Evolutionary conservation across 2,113 vertebrate genomes (phyloP), one percentile per base, ranked within the genome.

Genomic region (Chitala chitala): DNA sequence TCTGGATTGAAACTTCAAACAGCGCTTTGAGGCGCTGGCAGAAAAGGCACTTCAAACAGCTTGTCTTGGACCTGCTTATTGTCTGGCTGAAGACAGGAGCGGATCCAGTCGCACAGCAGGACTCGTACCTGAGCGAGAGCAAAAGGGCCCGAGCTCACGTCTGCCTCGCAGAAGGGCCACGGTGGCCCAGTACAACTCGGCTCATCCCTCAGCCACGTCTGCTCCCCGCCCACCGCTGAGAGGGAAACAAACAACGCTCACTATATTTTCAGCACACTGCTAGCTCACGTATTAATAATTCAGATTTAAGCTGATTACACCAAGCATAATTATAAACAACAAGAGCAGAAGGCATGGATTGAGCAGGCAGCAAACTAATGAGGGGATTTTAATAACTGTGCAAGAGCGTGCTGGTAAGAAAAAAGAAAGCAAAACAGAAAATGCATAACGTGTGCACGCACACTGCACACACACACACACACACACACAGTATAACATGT

Each of bases 291-390:
- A 73, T 77, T 72, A 75, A 77, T 80, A 80, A 77, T 80, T 69
- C 63, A 75, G 72, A n/a, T 46, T 56, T 74, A 76, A 76, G 50
- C 73, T 76, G 74, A 74, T 80, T 76, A 80, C 50, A 69, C 71
- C 58, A 29, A 42, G 73, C 48, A 63, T 63, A 78, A 74, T 74
- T 54, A 78, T 59, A 63, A 75, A 71, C 65, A 61, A 8, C 29
- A 69, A 55, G 31, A 12, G 75, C 24, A 36, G 12, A 9, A n/a
- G 24, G 7, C 44, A 74, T 29, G 55, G 46, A 73, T n/a, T 46
- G 53, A 56, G 54, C 7, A 31, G 7, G 54, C 1, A 50, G 42
- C 15, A 31, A 58, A 48, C 26, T 24, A 33, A 51, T 17, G 15
- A 51, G 5, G n/a, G 53, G 5, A 58, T 65, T 31, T 44, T n/a